Evolutionary conservation across 2,888 invertebrate species (phyloP), one percentile per base, ranked within the genome.

Genomic region (Drosophila ezoana): DNA sequence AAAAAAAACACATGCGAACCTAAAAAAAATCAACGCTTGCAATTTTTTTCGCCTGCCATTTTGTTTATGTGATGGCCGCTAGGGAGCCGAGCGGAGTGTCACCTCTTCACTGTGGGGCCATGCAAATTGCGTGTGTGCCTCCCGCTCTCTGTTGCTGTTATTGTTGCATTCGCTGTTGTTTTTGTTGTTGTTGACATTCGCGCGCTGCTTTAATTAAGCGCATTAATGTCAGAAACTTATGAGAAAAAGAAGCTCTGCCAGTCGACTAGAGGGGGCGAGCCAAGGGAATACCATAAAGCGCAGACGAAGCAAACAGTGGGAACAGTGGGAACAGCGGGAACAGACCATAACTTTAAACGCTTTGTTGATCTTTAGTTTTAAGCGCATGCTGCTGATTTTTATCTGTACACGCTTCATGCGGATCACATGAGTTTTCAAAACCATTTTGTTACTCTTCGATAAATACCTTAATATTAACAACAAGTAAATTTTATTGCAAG

Each of bases 201-300:
- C 75, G 64, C 64, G 56, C 63, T 84, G 69, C 88, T 74, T 86
- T 87, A 86, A 86, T 86, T 86, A 86, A 87, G 83, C 83, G 88
- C 88, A 86, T 86, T 86, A 86, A 86, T 83, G 88, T 79, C 85
- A 81, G 49, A 69, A 79, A 81, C 88, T 86, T 86, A 81, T 79
- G 81, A 70, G 79, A 57, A 65, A 62, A 52, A 57, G 66, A 45
- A 62, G 56, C 60, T 58, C 40, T 47, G 40, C 35, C 57, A 43
- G 63, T 37, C 8, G 49, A 35, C 35, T 20, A 10, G n/a, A 18
- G 14, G n/a, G 38, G 41, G 33, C 18, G 10, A 37, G 9, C 40
- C 20, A 20, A 16, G 52, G 53, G 65, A 60, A 60, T 65, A 61
- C 52, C 66, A 62, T 53, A 54, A 49, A 44, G 53, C 57, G 52